Evolutionary conservation across 2,797 vertebrate species (phyloP), one percentile per base, ranked within the genome.

Genomic region (Scarus forsteni): DNA sequence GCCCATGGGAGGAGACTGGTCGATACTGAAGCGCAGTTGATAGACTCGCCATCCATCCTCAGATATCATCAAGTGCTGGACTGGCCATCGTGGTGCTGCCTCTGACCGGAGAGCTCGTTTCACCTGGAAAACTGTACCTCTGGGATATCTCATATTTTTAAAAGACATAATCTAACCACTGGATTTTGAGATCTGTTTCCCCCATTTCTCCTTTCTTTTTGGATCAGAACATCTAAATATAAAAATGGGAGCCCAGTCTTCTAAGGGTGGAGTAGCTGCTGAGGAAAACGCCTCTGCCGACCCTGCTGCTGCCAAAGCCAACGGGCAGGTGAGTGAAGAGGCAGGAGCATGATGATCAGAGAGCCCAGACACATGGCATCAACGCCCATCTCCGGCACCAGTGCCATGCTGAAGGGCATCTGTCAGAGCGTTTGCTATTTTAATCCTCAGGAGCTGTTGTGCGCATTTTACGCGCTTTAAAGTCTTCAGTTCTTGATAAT

Each of bases 221-320:
- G 63, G 82, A 83, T 88, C 58, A 73, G 1, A 66, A 63, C 55
- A 70, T 27, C 54, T 62, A 49, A 83, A 73, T 63, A 66, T 52
- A 69, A 98, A 98, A 89, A 98, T 98, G 97, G 97, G 97, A 85
- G 94, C 95, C 90, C 94, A 96, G 80, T 93, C 95, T 93, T 96
- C 97, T 81, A 97, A 97, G 92, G 92, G 93, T 90, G 95, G 94
- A 91, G 95, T 94, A 86, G 88, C 92, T 81, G 95, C 92, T 18
- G 94, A 94, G 46, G 95, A 93, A 52, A 91, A 94, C 70, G 94
- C 85, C 46, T 92, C 88, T 66, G 94, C 90, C 44, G 92, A 93
- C 51, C 83, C 89, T n/a, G 92, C 92, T n/a, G 92, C 92, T 19
- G 89, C 95, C 63, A 97, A 97, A 90, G 92, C 95, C 87, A 97